A percentile compares a stretch with the other conserved stretches of the same genome.
These are phyloP conservation scores for Trichopria drosophilae DNA, from an alignment of 2,888 invertebrate genomes.

Conservation along the genomic window DNA sequence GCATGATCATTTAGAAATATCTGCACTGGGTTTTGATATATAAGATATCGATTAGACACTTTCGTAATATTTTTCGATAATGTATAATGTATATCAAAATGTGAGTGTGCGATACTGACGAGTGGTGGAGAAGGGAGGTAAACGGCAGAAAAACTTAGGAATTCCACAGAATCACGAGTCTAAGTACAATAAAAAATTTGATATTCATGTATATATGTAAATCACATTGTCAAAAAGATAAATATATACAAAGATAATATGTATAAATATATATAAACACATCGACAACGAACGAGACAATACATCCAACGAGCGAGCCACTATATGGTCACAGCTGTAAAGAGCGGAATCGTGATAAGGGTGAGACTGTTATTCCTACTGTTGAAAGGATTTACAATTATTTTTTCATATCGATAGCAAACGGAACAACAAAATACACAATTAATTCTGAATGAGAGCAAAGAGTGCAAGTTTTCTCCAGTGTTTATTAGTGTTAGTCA, in stretches of 20 bases:
- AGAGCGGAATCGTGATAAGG: conserved; percentile 44
- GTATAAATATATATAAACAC: conserved; percentile 36
- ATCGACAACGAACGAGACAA: conserved; percentile 60
- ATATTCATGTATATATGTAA: conserved; percentile 37
- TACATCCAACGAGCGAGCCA: conserved; percentile 60
- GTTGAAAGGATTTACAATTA: conserved; percentile 20
- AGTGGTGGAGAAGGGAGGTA: conserved; percentile 11
- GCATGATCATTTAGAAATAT: conserved; percentile 58
- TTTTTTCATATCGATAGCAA: background rate
- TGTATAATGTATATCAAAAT: too few relatives aligned
- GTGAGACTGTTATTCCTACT: conserved; percentile 25
- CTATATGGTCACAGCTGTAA: conserved; percentile 58
- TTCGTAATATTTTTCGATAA: conserved; percentile 14
- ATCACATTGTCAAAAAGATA: conserved; percentile 53
- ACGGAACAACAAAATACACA: too few relatives aligned
- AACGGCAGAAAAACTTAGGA: conserved; percentile 6
- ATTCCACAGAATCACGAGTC: conserved; percentile 20
- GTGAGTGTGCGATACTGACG: conserved; percentile 14
- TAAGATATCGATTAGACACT: conserved; percentile 28
- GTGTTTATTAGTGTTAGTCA: too few relatives aligned
- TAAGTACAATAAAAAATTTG: conserved; percentile 19
- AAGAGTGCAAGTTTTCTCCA: too few relatives aligned
- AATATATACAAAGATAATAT: conserved; percentile 55
- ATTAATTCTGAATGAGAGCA: too few relatives aligned
- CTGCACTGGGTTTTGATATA: conserved; percentile 47